Evolutionary conservation across 2,888 invertebrate species (phyloP).

Genomic region (Oxyteleia sp.): DNA sequence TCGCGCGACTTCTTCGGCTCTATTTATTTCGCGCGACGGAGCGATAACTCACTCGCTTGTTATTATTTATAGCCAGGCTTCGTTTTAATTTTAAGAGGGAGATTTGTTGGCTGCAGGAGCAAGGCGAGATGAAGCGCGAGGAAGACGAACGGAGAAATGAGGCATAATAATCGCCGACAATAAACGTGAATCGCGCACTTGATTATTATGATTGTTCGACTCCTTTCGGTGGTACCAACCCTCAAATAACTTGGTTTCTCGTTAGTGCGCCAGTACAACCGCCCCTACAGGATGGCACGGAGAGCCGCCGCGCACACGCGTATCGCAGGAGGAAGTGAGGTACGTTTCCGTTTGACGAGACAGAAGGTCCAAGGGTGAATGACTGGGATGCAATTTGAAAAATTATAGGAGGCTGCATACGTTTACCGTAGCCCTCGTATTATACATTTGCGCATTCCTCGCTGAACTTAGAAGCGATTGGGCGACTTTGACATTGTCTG

Average conservation of each 20-base stretch:
- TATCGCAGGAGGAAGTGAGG: conserved; percentile 71
- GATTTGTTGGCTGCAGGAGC: conserved; percentile 37
- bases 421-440: conserved; percentile 73
- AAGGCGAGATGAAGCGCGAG: conserved; percentile 31
- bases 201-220: conserved; percentile 86
- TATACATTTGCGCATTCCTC: conserved; percentile 74
- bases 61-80: no score
- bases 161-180: conserved; percentile 83
- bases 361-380: conserved; percentile 79
- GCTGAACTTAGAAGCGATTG: conserved; percentile 16
- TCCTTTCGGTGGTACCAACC: conserved; percentile 81
- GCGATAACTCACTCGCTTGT: no score
- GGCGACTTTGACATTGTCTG: neutral
- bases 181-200: conserved; percentile 85
- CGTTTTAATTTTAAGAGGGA: conserved; percentile 79
- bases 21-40: no score
- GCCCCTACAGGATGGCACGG: conserved; percentile 51
- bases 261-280: conserved; percentile 79
- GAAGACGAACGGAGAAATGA: conserved; percentile 55
- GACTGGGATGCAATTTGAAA: conserved; percentile 81
- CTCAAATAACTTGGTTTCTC: conserved; percentile 85
- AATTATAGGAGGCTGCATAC: conserved; percentile 82
- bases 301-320: conserved; percentile 44
- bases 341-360: conserved; percentile 80
- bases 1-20: no score